Base-by-base conservation (phyloP, 2,113 vertebrate species). In the Fukomys damarensis region DNA sequence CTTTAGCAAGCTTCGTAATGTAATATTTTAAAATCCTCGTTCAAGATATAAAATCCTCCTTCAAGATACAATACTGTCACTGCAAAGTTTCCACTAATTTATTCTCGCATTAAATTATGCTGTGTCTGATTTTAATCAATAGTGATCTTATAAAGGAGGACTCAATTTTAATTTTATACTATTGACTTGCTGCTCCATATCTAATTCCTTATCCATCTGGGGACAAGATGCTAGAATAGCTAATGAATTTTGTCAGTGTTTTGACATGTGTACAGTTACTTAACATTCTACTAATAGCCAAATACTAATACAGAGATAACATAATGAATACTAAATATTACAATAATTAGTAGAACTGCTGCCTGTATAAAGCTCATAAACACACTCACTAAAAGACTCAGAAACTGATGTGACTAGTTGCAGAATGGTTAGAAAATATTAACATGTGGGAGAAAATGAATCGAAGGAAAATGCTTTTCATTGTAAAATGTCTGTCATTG, bases 361-460 rank as follows among this genome's bases (percentile, higher is more conserved):
- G 24, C 35, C 56, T 95, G 9, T 61, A 30, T 77, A 76, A 96
- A 94, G 83, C 24, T 84, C n/a, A 84, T 96, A 86, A 72, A 72
- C 85, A 24, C 38, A 96, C 46, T 46, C 4, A 43, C 20, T 77
- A 14, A 28, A 84, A 96, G 79, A 20, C 82, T 86, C 5, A 76
- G 38, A 89, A 66, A 35, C 82, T 89, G 24, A 46, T 70, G 12
- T 65, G n/a, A 70, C 65, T 28, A 68, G 54, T 84, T 93, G 8
- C 4, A 84, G 20, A 79, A 61, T 9, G 49, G 22, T 35, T 79
- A 68, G 30, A 38, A 80, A 66, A 79, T 13, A 70, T 59, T 86
- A 58, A 79, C 72, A 92, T 90, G 3, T 7, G 30, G 52, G 77
- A 81, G 35, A 92, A 92, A 86, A 54, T 43, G 17, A 1, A 87